Conservation (phyloP, 1,140 invertebrate species). For the Schlechtendalia chinensis region DNA sequence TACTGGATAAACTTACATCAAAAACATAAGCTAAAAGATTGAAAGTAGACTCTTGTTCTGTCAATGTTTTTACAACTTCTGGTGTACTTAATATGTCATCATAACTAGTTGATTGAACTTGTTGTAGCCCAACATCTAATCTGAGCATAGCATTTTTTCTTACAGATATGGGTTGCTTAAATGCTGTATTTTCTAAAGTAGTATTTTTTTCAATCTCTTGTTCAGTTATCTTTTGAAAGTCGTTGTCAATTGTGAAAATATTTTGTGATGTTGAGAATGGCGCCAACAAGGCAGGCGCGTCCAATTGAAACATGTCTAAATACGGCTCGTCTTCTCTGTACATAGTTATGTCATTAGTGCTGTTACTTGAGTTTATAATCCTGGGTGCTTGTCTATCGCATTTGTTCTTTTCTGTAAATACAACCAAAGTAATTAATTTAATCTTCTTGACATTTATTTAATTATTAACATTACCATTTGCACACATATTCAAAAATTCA, state of each 20-base stretch:
- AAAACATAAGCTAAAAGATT: conserved; percentile 51
- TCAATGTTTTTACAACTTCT: conserved; percentile 46
- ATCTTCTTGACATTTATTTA: too few species aligned
- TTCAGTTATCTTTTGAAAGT: background rate
- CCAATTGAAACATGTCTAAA: conserved; percentile 41
- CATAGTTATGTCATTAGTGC: conserved; percentile 47
- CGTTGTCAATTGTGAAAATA: conserved; percentile 16
- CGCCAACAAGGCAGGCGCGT: conserved; percentile 19
- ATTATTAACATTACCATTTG: conserved; percentile 5
- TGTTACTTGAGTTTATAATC: conserved; percentile 46
- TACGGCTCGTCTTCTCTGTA: conserved; percentile 47
- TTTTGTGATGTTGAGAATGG: conserved; percentile 43
- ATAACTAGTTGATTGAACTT: conserved; percentile 39
- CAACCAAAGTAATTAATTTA: too few species aligned
- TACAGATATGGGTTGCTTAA: conserved; percentile 35
- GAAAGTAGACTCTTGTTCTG: conserved; percentile 50
- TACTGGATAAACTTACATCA: conserved; percentile 41
- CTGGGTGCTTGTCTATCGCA: conserved; percentile 41
- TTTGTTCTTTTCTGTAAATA: conserved; percentile 21
- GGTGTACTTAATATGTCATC: conserved; percentile 41
- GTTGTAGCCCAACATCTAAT: conserved; percentile 39
- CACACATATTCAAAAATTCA: conserved; percentile 49
- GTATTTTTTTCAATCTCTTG: conserved; percentile 4
- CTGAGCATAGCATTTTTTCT: conserved; percentile 28
- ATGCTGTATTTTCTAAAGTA: conserved; percentile 14